Base-by-base conservation (phyloP, 2,797 vertebrate genomes). In the Lemur catta region DNA sequence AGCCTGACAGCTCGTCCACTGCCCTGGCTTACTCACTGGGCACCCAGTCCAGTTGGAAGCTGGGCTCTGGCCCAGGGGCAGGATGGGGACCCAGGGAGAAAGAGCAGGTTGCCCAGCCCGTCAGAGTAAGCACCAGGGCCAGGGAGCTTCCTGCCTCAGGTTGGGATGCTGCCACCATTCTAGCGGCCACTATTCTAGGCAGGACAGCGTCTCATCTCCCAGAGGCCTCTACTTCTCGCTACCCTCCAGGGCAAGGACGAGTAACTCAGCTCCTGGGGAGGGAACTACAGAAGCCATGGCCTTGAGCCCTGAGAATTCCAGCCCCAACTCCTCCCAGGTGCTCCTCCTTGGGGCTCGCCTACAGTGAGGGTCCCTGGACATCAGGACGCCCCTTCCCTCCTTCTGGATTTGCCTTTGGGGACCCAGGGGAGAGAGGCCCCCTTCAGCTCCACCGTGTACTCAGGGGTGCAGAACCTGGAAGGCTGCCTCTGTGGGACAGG, bases 331-430 rank as follows among this genome's bases (percentile, higher is more conserved):
- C 57, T 18, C n/a, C 69, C 17, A 43, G 63, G 18, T 4, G 4
- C 33, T 24, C 57, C 17, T 92, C n/a, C 46, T 57, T 67, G 74
- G 43, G 28, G 38, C 6, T 85, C 67, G 33, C 35, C 84, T 74
- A 13, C 4, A 46, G 33, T 24, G 55, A 85, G 48, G 43, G 30
- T n/a, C 55, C 74, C 24, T 38, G 67, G 38, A n/a, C 65, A 57
- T 22, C 55, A 41, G n/a, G 12, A 86, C 55, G 14, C 8, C 11
- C 35, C 57, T 43, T 30, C 17, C 46, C 20, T 99, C 99, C 3
- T 99, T 98, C 99, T 99, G 24, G 99, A 99, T 85, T 99, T 99
- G 95, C 99, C 99, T 96, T 98, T 99, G 93, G 98, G 0, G 0
- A 99, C 99, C 99, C 99, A 99, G 69, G 88, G 0, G 1, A 99